A percentile compares a stretch with the other conserved stretches of the same genome.
These are phyloP conservation scores for Agrochola circellaris DNA, from an alignment of 2,888 invertebrate species.

Conservation along the genomic window DNA sequence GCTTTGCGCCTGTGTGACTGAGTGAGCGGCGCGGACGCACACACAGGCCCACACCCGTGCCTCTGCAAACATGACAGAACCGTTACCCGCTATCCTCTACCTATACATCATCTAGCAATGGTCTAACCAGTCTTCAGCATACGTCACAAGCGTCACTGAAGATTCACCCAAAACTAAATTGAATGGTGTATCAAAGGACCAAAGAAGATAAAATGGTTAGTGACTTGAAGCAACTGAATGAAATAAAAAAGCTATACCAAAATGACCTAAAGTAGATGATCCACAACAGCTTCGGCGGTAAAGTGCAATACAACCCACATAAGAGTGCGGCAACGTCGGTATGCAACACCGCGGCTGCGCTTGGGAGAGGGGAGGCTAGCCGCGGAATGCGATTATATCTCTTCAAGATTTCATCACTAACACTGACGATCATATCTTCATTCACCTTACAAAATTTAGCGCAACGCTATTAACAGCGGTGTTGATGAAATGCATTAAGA, in stretches of 20 bases:
- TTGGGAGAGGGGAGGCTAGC: conserved; percentile 76
- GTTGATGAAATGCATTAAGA: conserved; percentile 65
- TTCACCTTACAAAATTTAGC: conserved; percentile 73
- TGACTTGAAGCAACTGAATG: conserved; percentile 9
- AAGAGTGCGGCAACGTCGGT: conserved; percentile 71
- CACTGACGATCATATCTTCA: conserved; percentile 73
- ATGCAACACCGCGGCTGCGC: conserved; percentile 70
- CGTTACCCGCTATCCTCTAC: conserved; percentile 86
- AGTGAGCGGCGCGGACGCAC: conserved; percentile 83
- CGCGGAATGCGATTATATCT: conserved; percentile 86
- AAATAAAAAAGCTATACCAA: conserved; percentile 22
- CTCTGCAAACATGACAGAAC: conserved; percentile 88
- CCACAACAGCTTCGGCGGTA: conserved; percentile 45
- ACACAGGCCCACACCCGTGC: conserved; percentile 79
- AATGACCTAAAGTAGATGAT: conserved; percentile 45
- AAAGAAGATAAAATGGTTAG: neutral
- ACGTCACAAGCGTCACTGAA: conserved; percentile 33
- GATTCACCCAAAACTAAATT: conserved; percentile 14
- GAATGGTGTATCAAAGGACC: neutral
- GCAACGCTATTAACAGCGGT: conserved; percentile 63
- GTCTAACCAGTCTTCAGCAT: conserved; percentile 62
- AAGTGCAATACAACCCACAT: conserved; percentile 75
- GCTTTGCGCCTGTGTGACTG: conserved; percentile 81
- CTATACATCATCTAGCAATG: conserved; percentile 77
- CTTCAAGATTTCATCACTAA: conserved; percentile 80